A percentile compares a stretch with the other conserved stretches of the same genome.
These are phyloP conservation scores for Orgyia antiqua DNA, from an alignment of 2,888 invertebrate genomes.

Conservation along the genomic window DNA sequence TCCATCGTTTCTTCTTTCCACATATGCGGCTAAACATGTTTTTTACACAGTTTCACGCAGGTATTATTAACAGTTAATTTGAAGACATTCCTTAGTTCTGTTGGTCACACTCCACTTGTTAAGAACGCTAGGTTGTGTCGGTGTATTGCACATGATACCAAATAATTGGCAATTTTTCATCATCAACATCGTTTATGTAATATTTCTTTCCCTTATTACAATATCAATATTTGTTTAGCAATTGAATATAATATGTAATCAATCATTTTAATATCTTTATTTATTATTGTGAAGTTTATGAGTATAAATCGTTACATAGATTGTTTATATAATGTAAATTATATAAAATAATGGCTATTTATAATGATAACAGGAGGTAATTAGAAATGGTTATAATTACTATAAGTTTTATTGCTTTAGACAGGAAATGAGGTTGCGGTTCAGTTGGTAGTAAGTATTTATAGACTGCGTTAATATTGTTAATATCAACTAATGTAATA, in stretches of 20 bases:
- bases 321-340: background rate
- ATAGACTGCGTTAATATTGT: no score
- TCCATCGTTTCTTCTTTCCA: no score
- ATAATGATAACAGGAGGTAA: slow-evolving; percentile 1
- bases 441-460: no score
- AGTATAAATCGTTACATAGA: background rate
- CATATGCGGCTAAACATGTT: no score
- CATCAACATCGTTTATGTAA: slow-evolving; percentile 20
- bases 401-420: no score
- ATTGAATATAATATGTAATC: slow-evolving; percentile 8
- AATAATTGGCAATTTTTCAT: slow-evolving; percentile 33
- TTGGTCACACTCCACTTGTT: slow-evolving; percentile 39
- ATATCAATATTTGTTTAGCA: slow-evolving; percentile 9
- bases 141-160: slow-evolving; percentile 22
- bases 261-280: slow-evolving; percentile 1
- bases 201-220: slow-evolving; percentile 15
- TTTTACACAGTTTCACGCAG: no score
- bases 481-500: no score
- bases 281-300: background rate
- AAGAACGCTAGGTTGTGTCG: slow-evolving; percentile 23
- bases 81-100: slow-evolving; percentile 20
- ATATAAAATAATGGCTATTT: slow-evolving; percentile 3
- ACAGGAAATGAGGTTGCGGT: no score
- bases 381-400: no score
- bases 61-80: slow-evolving; percentile 8